Evolutionary conservation across 2,888 invertebrate species (phyloP), one percentile per base, ranked within the genome.

Genomic region (Gymnocheta viridis): DNA sequence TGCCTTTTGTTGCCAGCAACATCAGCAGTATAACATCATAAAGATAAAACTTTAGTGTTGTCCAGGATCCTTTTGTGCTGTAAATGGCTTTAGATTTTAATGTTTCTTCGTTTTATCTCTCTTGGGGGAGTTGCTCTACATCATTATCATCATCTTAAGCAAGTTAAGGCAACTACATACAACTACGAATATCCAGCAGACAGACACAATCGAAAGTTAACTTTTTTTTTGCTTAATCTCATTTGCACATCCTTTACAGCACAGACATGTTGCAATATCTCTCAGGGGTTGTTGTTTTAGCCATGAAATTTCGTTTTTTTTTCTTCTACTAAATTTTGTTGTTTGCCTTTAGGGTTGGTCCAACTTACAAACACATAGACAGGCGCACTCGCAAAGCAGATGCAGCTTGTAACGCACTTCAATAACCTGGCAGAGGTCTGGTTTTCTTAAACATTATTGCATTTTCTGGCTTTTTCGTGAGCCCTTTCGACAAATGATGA

Each of bases 81-180:
- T 56, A 44, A 56, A 56, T 47, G 60, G 47, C 56, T 56, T 77
- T 70, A 66, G 35, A 58, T 70, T 74, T 62, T 62, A 49, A 41
- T 4, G 51, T 29, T 81, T 67, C 27, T 22, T 67, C 19, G n/a
- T n/a, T 70, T 64, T 56, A 82, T 66, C 60, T 82, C 82, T 74
- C 79, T 79, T 79, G 79, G 70, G 79, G 82, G 82, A 74, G 82
- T 69, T 56, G 9, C 62, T 82, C 56, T 22, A 49, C 60, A 60
- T 60, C 58, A 58, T 69, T 38, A 56, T 64, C 60, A 72, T 79
- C 44, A 54, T 44, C 41, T 35, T 12, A n/a, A 27, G 17, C 29
- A 24, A 54, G 62, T 54, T 54, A 35, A 38, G n/a, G 38, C 32
- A 51, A 44, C 22, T 44, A 38, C 14, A 56, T 35, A 66, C 44